A percentile compares a stretch with the other conserved stretches of the same genome.
phyloP scores from a whole-genome alignment of 1,140 invertebrate species.

The Polyergus mexicanus region DNA sequence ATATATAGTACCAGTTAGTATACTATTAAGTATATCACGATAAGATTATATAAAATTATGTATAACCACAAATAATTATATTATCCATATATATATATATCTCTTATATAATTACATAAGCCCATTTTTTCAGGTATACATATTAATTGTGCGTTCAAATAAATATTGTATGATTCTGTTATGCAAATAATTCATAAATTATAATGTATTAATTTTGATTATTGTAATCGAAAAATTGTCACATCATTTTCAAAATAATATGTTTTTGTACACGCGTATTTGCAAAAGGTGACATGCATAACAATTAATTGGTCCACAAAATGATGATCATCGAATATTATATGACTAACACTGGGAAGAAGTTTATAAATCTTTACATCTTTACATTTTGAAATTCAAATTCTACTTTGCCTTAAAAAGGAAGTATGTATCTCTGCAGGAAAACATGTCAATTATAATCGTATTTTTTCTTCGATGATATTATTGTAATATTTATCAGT shows the following conservation, averaged over 20 bases:
- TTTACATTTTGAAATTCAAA: not conserved
- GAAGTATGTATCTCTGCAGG: not conserved
- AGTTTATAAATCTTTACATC: conserved; percentile 2
- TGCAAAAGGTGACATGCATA: not conserved
- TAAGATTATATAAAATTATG: no score
- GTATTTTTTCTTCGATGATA: conserved; percentile 88
- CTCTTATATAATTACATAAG: no score
- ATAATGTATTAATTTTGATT: conserved; percentile 12
- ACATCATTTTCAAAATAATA: not conserved
- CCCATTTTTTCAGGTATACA: not conserved
- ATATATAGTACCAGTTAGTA: no score
- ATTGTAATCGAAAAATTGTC: not conserved
- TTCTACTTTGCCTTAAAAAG: not conserved
- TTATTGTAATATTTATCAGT: conserved; percentile 90
- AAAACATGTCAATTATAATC: conserved; percentile 85
- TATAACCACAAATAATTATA: no score
- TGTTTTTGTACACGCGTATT: not conserved
- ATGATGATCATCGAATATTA: not conserved
- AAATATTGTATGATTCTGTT: conserved; percentile 2
- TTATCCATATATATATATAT: no score
- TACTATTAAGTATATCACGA: no score
- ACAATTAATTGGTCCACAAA: conserved; percentile 15
- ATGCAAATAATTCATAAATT: conserved; percentile 7
- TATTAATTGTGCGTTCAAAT: not conserved
- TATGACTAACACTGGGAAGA: conserved; percentile 8